Evolutionary conservation across 2,113 vertebrate species (phyloP), one percentile per base, ranked within the genome.

Genomic region (Scolopax mira): DNA sequence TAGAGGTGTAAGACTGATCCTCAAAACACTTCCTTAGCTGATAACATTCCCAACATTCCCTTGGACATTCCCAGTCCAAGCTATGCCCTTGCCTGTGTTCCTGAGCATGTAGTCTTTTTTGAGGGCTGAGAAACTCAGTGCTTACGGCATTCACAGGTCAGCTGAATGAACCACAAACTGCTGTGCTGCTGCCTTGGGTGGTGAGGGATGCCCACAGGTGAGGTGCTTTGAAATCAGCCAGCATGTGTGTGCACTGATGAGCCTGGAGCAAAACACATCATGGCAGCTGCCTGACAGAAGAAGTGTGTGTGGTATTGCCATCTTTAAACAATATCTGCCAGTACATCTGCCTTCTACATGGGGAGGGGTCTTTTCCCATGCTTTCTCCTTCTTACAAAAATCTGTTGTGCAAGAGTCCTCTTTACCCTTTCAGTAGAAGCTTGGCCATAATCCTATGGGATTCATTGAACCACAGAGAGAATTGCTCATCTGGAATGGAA

Each of bases 81-180:
- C 9, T 33, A 18, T 52, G 49, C 55, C 10, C n/a, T 74, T 35
- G 24, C 10, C 21, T 1, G 0, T 37, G 6, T 70, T 18, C 21
- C 28, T 49, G 15, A 44, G 49, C 0, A 0, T 49, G 39, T 54
- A 8, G 18, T 6, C 25, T 65, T 54, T 61, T 57, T 33, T 21
- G 24, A 61, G 19, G n/a, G 19, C 21, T 0, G 5, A 86, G 51
- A 65, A 67, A 44, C 35, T 31, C 2, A 0, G 14, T 3, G 1
- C 60, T 75, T 41, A 44, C 0, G 1, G 19, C 27, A 60, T 27
- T 35, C 1, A 5, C 0, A 1, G 42, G 42, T 21, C 49, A 62
- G 33, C 6, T 12, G 60, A 31, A 33, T 18, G 49, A 54, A 27
- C 30, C 6, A 1, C 15, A 2, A 6, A 3, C 10, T 0, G 3